Evolutionary conservation across 2,797 vertebrate genomes (phyloP).

Genomic region (Bryconaethiops microstoma): DNA sequence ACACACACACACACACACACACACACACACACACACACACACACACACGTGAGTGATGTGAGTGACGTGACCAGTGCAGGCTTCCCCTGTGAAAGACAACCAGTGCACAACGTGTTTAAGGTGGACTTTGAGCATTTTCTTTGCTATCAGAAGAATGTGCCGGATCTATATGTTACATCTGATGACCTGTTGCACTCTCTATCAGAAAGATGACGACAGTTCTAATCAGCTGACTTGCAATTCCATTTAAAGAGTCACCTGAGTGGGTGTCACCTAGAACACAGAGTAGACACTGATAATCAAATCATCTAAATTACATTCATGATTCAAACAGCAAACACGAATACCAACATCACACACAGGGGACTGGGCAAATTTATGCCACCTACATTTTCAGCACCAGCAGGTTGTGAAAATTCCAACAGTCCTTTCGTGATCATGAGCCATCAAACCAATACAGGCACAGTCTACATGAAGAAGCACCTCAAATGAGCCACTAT

Average conservation of each 20-base stretch:
- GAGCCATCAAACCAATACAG: constrained; percentile 3
- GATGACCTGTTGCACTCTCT: neutral
- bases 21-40: no score
- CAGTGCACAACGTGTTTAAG: constrained; percentile 10
- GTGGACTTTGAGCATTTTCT: constrained; percentile 22
- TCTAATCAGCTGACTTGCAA: neutral
- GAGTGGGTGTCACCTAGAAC: neutral
- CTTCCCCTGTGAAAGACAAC: constrained; percentile 11
- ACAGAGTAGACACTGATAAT: neutral
- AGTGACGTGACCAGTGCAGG: constrained; percentile 5
- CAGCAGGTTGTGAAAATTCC: constrained; percentile 3
- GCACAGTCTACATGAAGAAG: neutral
- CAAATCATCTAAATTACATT: neutral
- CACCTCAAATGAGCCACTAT: neutral
- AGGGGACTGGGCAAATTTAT: constrained; percentile 4
- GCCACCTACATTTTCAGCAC: constrained; percentile 15
- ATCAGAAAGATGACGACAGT: neutral
- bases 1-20: no score
- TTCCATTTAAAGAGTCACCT: neutral
- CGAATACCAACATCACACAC: neutral
- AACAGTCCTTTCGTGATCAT: neutral
- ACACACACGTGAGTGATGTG: neutral
- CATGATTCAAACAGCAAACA: neutral
- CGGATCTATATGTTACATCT: constrained; percentile 6
- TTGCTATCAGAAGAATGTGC: neutral